Conservation (phyloP, 1,140 invertebrate genomes). For the Pygmarrhopalites habei region DNA sequence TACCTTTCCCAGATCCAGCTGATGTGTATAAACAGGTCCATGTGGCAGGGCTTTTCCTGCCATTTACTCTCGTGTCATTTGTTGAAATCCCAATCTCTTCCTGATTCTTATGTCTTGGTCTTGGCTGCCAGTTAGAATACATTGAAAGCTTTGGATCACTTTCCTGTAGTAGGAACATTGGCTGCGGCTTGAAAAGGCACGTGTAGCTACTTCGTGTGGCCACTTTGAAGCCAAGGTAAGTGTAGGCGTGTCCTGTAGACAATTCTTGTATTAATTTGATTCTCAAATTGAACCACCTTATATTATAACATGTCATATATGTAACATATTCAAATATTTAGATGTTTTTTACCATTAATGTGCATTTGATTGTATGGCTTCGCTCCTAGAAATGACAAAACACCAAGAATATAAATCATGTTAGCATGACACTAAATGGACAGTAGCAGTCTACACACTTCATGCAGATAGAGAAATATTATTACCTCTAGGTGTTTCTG, state of each 20-base stretch:
- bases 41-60: slow-evolving; percentile 21
- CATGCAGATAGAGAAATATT: too few species aligned
- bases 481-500: slow-evolving; percentile 82
- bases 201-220: slow-evolving; percentile 87
- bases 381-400: too few species aligned
- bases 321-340: too few species aligned
- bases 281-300: too few species aligned
- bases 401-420: too few species aligned
- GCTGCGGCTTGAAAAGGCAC: slow-evolving; percentile 83
- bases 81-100: slow-evolving; percentile 23
- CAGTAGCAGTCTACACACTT: too few species aligned
- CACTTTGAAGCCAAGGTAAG: slow-evolving; percentile 81
- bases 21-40: slow-evolving; percentile 16
- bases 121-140: slow-evolving; percentile 70
- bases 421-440: too few species aligned
- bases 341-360: slow-evolving; percentile 45
- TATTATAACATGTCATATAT: too few species aligned
- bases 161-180: slow-evolving; percentile 74
- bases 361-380: slow-evolving; percentile 75
- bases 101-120: slow-evolving; percentile 30
- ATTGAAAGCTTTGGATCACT: slow-evolving; percentile 84
- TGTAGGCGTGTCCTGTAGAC: slow-evolving; percentile 87
- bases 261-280: too few species aligned
- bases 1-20: slow-evolving; percentile 15
- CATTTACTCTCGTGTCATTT: slow-evolving; percentile 37